These are phyloP conservation scores for Meiosimyza platycephala DNA, from an alignment of 2,888 invertebrate genomes.

Conservation along the genomic window DNA sequence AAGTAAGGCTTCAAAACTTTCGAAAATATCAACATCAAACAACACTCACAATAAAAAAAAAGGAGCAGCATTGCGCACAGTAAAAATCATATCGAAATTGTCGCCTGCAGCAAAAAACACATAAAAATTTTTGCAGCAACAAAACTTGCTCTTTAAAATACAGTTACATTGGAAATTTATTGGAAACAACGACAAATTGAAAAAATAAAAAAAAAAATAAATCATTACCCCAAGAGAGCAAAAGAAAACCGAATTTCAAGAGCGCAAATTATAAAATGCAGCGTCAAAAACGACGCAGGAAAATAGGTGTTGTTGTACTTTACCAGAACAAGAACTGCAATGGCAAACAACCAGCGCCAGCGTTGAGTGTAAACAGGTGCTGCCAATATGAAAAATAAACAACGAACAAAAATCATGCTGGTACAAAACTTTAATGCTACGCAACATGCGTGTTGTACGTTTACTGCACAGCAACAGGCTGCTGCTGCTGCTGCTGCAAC, in stretches of 20 bases:
- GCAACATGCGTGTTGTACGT: too few species aligned
- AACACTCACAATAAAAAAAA: background rate
- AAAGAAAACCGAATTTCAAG: too few species aligned
- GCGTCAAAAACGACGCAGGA: background rate
- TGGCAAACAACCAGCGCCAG: constrained; percentile 15
- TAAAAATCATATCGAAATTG: background rate
- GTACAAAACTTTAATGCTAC: background rate
- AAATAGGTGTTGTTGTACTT: background rate
- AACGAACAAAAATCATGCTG: too few species aligned
- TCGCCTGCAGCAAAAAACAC: background rate
- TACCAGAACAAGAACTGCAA: constrained; percentile 10
- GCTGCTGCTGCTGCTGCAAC: background rate
- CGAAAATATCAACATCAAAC: too few species aligned
- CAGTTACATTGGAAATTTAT: constrained; percentile 5
- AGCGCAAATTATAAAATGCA: background rate
- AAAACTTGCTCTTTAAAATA: background rate
- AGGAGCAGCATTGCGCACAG: background rate
- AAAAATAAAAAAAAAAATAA: background rate
- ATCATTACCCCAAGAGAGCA: too few species aligned
- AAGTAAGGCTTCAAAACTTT: too few species aligned
- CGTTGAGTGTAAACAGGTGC: constrained; percentile 30
- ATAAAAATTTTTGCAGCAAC: background rate
- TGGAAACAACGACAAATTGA: background rate
- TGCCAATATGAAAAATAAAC: constrained; percentile 3
- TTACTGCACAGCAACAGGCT: background rate